phyloP scores from a whole-genome alignment of 2,797 vertebrate genomes.

The Artibeus lituratus region DNA sequence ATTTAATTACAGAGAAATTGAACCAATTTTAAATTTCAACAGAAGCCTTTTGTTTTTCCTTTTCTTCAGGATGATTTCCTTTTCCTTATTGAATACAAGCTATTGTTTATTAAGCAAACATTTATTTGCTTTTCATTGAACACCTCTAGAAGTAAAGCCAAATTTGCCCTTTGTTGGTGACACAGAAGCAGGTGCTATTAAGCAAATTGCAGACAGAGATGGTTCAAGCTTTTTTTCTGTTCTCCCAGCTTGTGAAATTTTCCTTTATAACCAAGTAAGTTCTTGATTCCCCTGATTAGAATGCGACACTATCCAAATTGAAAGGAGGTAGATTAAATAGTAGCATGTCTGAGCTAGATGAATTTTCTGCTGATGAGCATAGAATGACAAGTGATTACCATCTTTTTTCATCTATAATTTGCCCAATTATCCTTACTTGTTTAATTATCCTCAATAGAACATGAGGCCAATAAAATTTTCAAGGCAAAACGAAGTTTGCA shows the following conservation, averaged over 20 bases:
- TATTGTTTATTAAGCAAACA: background rate
- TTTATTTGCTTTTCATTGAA: background rate
- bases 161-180: background rate
- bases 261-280: constrained; percentile 40
- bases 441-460: constrained; percentile 59
- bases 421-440: constrained; percentile 62
- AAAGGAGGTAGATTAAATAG: constrained; percentile 57
- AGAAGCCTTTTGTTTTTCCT: background rate
- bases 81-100: background rate
- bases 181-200: background rate
- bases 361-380: constrained; percentile 51
- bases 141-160: background rate
- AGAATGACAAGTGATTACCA: constrained; percentile 54
- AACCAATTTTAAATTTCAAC: constrained; percentile 35
- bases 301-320: constrained; percentile 32
- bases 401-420: constrained; percentile 51
- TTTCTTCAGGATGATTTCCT: background rate
- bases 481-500: constrained; percentile 46
- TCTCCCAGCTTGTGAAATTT: background rate
- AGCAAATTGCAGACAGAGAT: background rate
- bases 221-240: background rate
- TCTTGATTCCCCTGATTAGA: constrained; percentile 56
- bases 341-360: constrained; percentile 2
- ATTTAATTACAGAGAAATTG: background rate
- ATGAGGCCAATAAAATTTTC: constrained; percentile 57